These are phyloP conservation scores for Forbesichthys papilliferus DNA, from an alignment of 2,113 vertebrate genomes.

Conservation along the genomic window DNA sequence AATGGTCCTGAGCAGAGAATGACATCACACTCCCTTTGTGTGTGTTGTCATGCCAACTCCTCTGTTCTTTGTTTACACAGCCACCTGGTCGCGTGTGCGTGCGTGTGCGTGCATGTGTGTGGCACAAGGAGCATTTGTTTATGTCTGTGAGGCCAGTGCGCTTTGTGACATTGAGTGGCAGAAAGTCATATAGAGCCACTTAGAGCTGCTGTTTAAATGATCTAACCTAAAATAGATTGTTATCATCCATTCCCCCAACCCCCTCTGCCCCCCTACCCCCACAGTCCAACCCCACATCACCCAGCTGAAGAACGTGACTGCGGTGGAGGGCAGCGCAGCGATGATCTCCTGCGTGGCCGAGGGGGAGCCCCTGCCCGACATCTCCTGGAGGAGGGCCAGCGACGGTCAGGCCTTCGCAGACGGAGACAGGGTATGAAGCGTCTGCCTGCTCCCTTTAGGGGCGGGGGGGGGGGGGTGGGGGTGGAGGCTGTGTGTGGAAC, in stretches of 20 bases:
- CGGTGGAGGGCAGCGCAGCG: conserved; percentile 88
- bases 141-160: too few relatives aligned
- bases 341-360: conserved; percentile 92
- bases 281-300: conserved; percentile 97
- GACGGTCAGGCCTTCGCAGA: conserved; percentile 88
- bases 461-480: too few relatives aligned
- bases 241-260: background rate
- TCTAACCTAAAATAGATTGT: background rate
- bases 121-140: too few relatives aligned
- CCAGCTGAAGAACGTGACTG: conserved; percentile 93
- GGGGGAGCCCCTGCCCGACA: conserved; percentile 92
- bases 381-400: conserved; percentile 91
- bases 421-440: conserved; percentile 86
- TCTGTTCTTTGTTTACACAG: too few relatives aligned
- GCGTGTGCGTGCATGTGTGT: too few relatives aligned
- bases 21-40: too few relatives aligned
- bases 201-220: too few relatives aligned
- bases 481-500: background rate
- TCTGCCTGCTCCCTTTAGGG: background rate
- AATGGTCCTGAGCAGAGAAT: too few relatives aligned
- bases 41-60: too few relatives aligned
- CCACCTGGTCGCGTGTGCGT: too few relatives aligned
- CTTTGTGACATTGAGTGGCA: too few relatives aligned
- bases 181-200: too few relatives aligned
- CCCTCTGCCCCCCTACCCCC: conserved; percentile 17